Base-by-base conservation (phyloP, 1,140 invertebrate species). In the Mesaphorura yosii region DNA sequence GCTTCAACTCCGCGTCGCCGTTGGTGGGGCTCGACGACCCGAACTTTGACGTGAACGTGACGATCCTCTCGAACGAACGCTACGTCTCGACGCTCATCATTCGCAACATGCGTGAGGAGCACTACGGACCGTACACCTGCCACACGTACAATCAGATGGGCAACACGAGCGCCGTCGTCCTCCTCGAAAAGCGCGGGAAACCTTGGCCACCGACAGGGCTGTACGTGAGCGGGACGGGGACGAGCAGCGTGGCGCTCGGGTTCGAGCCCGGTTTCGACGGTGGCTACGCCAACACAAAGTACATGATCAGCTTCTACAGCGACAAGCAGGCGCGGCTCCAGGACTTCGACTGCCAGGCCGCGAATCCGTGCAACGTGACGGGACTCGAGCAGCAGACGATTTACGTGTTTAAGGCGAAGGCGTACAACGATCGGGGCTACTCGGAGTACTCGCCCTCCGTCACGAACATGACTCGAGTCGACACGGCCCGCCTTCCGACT, bases 211-310 rank as follows among this genome's bases (percentile, higher is more conserved):
- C 89, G 0, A 79, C 75, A 1, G 78, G 80, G 47, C 66, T 89
- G 14, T 70, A 76, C 0, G 76, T 82, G 6, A 71, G 79, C 39
- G 79, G 82, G 57, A 74, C 83, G 1, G 84, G 83, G 0, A 81
- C 10, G 81, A 3, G 83, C 81, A 15, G 83, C 62, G 82, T 91
- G 0, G 80, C 82, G 0, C 67, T 93, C 1, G 73, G 76, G 28
- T 93, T 87, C 87, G 80, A 84, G 59, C 78, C 85, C 1, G 88
- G 88, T 0, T 94, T 93, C 65, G 85, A 93, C 69, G 89, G 90
- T 12, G 61, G 61, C 15, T 63, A 59, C 40, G 61, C 59, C 38
- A 53, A 63, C 19, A 63, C 61, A 2, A 57, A 58, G 19, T 59
- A 51, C 46, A 20, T 57, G 27, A 47, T 58, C 19, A 57, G 31